Evolutionary conservation across 2,797 vertebrate genomes (phyloP), one percentile per base, ranked within the genome.

Genomic region (Enteromius viviparus): DNA sequence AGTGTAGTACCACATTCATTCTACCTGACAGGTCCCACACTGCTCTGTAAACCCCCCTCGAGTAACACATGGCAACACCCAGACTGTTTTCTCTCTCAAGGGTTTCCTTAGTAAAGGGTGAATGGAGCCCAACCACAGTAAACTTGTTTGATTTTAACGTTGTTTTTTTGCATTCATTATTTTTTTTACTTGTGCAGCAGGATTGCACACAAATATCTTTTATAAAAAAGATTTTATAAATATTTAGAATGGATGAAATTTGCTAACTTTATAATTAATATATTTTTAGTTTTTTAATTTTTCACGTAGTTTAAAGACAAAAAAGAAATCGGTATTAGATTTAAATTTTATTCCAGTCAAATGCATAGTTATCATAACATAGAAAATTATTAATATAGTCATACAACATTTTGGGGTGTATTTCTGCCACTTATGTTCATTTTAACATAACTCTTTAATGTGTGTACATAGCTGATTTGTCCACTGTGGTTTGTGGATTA

Each of bases 1-100:
- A 37, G 77, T 79, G 86, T 85, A 81, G 81, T 47, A 60, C 53
- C 78, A 77, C 82, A 78, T 76, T 84, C 62, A 79, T 62, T 82
- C 47, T 75, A 80, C 2, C 64, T 51, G 78, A 75, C 83, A 68
- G 65, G 51, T 77, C 74, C 65, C 51, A 77, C 65, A 70, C 75
- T 78, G 64, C 72, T 47, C 37, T 76, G 17, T 42, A 68, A 58
- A 55, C 65, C 64, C 81, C 42, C 53, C 42, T 15, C 3, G 74
- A 81, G 10, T 32, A 26, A 64, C 51, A 51, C 76, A 81, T 15
- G 10, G 66, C 19, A 42, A 68, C 29, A 53, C 68, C 58, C 74
- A 70, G 23, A 83, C 81, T n/a, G 23, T 26, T 62, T 66, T 65
- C 23, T 64, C 32, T 53, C 60, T 66, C 45, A 65, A 51, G 58